Evolutionary conservation across 2,888 invertebrate genomes (phyloP), one percentile per base, ranked within the genome.

Genomic region (Pardosa pseudoannulata): DNA sequence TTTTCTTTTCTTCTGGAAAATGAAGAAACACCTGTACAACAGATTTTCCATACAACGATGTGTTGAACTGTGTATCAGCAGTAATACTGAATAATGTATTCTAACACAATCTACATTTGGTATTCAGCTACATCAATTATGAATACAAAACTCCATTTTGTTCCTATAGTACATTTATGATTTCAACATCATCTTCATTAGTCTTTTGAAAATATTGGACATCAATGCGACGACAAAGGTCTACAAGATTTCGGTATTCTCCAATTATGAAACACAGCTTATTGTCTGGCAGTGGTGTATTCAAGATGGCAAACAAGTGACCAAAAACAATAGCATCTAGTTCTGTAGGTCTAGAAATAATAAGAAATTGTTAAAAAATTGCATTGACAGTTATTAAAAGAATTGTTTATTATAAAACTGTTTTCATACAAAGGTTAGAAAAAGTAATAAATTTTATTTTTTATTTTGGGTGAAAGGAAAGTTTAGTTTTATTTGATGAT

Each of bases 261-360:
- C 95, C 93, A 1, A 98, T 95, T 6, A 95, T 95, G 81, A 95
- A 94, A 0, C 96, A 96, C 73, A 99, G 93, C 88, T 94, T 94
- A 89, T 95, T 95, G 90, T 95, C 95, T 0, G 97, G 97, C 56
- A 98, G 93, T 1, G 95, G 94, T 5, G 97, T 98, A 7, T 98
- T 98, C 85, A 98, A 93, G 89, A 99, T 95, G 0, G 97, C 96
- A 92, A 96, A 99, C n/a, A 99, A 93, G 92, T 99, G 99, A 0
- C 98, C 99, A 93, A 98, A 99, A 0, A 97, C 96, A 41, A 99
- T 92, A 0, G 98, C 98, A 92, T 99, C 99, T 88, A 98, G 93
- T 92, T 99, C 98, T 36, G 97, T 97, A 0, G 98, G 98, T 76
- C 96, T 96, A 93, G 89, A 93, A 92, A 32, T 68, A 65, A 50